Conservation (phyloP, 2,113 vertebrate genomes). For the Cynoglossus semilaevis region DNA sequence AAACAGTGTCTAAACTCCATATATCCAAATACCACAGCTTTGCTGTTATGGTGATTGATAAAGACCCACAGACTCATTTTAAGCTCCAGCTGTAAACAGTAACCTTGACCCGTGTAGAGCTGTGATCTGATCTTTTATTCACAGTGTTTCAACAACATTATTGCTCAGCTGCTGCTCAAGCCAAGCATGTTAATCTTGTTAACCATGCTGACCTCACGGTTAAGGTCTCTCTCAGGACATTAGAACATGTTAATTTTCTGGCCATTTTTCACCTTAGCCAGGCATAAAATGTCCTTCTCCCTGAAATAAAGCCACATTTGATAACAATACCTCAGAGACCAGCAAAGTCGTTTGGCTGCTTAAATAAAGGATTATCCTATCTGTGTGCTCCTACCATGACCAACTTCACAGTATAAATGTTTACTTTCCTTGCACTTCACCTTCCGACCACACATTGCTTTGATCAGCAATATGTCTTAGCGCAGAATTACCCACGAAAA, state of each 20-base stretch:
- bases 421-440: neutral
- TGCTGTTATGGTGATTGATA: neutral
- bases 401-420: neutral
- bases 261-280: conserved; percentile 36
- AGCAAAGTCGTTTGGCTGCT: conserved; percentile 11
- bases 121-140: conserved; percentile 43
- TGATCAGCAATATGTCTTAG: too few relatives aligned
- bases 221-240: conserved; percentile 34
- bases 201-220: conserved; percentile 46
- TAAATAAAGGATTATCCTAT: neutral
- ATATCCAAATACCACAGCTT: neutral
- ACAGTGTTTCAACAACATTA: conserved; percentile 46
- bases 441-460: too few relatives aligned
- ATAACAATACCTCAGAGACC: conserved; percentile 20
- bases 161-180: conserved; percentile 49
- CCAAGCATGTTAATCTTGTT: conserved; percentile 47
- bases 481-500: too few relatives aligned
- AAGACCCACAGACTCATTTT: neutral
- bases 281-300: conserved; percentile 36
- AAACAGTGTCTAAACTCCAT: neutral
- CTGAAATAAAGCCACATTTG: conserved; percentile 19
- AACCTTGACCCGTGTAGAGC: conserved; percentile 35
- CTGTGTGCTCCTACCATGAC: conserved; percentile 1
- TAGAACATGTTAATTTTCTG: conserved; percentile 55
- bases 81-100: conserved; percentile 9